Conservation (phyloP, 2,888 invertebrate genomes). For the Eupithecia vulgata region DNA sequence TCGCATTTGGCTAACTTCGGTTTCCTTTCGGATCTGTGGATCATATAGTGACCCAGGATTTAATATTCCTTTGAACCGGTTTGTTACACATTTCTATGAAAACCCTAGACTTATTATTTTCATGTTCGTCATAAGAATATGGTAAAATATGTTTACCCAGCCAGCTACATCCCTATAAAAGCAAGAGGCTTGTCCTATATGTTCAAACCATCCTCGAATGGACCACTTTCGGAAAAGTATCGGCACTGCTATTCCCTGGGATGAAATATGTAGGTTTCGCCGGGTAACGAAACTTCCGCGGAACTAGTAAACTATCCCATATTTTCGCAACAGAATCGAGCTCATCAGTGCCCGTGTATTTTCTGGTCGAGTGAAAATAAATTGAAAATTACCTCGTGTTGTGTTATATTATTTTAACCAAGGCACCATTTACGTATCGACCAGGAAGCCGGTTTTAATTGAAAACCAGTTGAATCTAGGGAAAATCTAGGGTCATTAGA, state of each 20-base stretch:
- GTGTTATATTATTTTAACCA: constrained; percentile 51
- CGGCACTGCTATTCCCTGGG: not conserved
- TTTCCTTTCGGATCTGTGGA: not conserved
- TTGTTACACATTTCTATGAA: not conserved
- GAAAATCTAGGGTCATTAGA: not conserved
- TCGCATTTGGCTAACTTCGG: not conserved
- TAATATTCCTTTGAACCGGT: not conserved
- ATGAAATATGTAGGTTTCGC: not conserved
- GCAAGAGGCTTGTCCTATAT: not conserved
- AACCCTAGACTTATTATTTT: not conserved
- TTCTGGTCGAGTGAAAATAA: constrained; percentile 46
- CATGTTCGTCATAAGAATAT: no score
- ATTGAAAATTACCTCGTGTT: constrained; percentile 52
- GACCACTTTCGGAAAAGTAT: not conserved
- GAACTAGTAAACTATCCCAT: constrained; percentile 33
- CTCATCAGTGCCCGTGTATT: constrained; percentile 37
- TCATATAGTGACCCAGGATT: not conserved
- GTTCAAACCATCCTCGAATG: not conserved
- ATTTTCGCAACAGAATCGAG: constrained; percentile 39
- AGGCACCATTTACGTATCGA: constrained; percentile 31
- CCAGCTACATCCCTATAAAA: not conserved
- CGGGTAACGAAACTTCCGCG: not conserved
- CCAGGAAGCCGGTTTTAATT: not conserved
- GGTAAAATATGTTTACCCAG: not conserved
- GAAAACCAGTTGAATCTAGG: not conserved